Conservation (phyloP, 2,797 vertebrate species). For the Cyprinodon diabolis region DNA sequence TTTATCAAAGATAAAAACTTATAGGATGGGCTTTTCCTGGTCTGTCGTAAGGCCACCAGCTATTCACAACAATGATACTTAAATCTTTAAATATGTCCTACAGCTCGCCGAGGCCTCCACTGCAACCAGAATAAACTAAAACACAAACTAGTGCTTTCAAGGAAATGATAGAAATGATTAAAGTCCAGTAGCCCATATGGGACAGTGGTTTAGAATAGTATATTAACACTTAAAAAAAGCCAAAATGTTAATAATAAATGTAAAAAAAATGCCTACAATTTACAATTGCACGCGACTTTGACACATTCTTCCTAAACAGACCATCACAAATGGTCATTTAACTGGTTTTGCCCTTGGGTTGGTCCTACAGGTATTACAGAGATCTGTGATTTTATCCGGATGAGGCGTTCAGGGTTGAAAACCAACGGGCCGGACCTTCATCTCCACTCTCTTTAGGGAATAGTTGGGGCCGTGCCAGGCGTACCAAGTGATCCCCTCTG, state of each 20-base stretch:
- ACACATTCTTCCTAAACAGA: constrained; percentile 71
- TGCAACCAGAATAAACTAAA: constrained; percentile 44
- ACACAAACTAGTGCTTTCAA: constrained; percentile 59
- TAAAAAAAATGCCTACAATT: constrained; percentile 77
- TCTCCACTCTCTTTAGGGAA: constrained; percentile 93
- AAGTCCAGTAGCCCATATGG: constrained; percentile 56
- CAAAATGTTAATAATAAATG: constrained; percentile 84
- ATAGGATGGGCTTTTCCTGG: constrained; percentile 44
- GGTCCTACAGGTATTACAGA: constrained; percentile 51
- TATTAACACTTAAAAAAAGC: constrained; percentile 75
- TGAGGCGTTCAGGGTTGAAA: constrained; percentile 83
- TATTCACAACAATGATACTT: constrained; percentile 6
- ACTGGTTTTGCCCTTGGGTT: constrained; percentile 47
- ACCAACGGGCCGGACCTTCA: constrained; percentile 93
- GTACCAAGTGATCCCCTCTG: constrained; percentile 96
- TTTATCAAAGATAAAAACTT: constrained; percentile 42
- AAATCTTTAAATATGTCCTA: constrained; percentile 21
- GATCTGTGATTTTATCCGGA: constrained; percentile 51
- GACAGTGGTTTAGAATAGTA: constrained; percentile 68
- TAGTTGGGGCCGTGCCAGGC: constrained; percentile 95
- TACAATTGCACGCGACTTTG: constrained; percentile 78
- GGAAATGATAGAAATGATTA: constrained; percentile 50
- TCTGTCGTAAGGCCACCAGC: constrained; percentile 54
- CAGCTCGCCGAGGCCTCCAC: constrained; percentile 19
- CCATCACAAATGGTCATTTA: constrained; percentile 54